phyloP scores from a whole-genome alignment of 2,888 invertebrate genomes.

The Diarsia brunnea region DNA sequence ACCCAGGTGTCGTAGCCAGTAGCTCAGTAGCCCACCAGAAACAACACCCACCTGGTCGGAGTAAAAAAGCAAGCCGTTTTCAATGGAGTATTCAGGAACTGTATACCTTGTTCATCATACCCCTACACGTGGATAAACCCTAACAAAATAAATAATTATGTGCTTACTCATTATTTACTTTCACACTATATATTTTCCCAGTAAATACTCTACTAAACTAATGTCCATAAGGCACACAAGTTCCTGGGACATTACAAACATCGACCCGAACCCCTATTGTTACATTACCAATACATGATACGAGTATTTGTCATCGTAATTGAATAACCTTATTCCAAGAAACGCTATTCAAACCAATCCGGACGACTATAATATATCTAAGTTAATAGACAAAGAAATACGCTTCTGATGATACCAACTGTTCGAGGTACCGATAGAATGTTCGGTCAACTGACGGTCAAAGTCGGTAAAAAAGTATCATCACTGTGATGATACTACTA shows the following conservation, averaged over 20 bases:
- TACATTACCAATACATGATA: conserved; percentile 31
- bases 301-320: conserved; percentile 50
- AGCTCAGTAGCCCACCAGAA: no score
- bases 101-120: background rate
- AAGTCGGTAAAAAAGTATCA: no score
- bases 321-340: conserved; percentile 49
- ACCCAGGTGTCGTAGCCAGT: no score
- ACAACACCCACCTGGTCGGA: no score
- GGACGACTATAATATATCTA: conserved; percentile 10
- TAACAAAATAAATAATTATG: background rate
- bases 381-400: background rate
- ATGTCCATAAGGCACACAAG: conserved; percentile 21
- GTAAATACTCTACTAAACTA: conserved; percentile 28
- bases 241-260: conserved; percentile 32
- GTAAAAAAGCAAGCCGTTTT: background rate
- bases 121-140: no score
- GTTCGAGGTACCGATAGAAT: background rate
- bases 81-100: background rate
- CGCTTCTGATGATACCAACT: background rate
- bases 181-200: conserved; percentile 8
- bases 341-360: conserved; percentile 48
- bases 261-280: conserved; percentile 38
- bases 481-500: no score
- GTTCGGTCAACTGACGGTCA: background rate
- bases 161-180: conserved; percentile 8